phyloP scores from a whole-genome alignment of 2,797 vertebrate species.

The Sardinella longiceps region DNA sequence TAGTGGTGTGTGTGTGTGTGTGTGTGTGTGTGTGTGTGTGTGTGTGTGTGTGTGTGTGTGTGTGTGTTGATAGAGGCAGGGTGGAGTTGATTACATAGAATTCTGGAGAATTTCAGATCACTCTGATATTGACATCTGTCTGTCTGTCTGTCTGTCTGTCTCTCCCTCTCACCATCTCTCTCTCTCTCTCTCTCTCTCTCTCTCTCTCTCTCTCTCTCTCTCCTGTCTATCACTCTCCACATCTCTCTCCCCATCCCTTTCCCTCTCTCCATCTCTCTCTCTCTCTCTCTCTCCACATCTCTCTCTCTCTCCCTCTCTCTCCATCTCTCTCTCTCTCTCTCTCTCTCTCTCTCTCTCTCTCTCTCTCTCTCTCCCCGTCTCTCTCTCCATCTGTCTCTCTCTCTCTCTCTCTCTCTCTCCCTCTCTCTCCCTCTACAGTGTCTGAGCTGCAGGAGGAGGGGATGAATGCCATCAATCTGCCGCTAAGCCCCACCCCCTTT shows the following conservation, averaged over 20 bases:
- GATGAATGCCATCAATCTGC: constrained; percentile 89
- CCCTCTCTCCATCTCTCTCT: constrained; percentile 28
- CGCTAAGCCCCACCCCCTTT: constrained; percentile 85
- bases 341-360: constrained; percentile 7
- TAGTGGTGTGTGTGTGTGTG: neutral
- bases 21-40: neutral
- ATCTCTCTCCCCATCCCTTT: too few relatives aligned
- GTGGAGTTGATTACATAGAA: too few relatives aligned
- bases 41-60: constrained; percentile 5
- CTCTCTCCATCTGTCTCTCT: constrained; percentile 31
- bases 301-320: constrained; percentile 34
- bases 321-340: constrained; percentile 26
- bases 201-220: neutral
- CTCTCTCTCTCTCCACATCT: neutral
- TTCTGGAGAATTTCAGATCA: neutral
- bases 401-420: constrained; percentile 7
- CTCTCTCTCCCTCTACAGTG: constrained; percentile 62
- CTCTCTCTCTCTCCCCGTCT: constrained; percentile 34
- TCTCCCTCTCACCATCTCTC: constrained; percentile 8
- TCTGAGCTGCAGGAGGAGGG: constrained; percentile 90
- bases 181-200: neutral
- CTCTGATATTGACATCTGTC: neutral
- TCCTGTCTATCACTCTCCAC: too few relatives aligned
- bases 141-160: constrained; percentile 30
- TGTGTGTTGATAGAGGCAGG: neutral